Evolutionary conservation across 2,888 invertebrate species (phyloP), one percentile per base, ranked within the genome.

Genomic region (Mimumesa dahlbomi): DNA sequence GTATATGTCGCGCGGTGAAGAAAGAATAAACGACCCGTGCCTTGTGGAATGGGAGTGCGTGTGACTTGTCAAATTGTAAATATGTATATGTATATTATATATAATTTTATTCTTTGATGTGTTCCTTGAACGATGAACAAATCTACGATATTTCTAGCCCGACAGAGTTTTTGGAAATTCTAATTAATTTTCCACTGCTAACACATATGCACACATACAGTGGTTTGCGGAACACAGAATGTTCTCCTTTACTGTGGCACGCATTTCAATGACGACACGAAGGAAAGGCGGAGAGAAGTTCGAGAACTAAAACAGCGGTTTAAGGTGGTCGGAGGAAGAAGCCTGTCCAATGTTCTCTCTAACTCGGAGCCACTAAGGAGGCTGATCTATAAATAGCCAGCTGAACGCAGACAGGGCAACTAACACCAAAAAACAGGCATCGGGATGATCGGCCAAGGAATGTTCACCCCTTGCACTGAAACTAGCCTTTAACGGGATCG

Each of bases 381-480:
- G 72, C 75, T 79, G 61, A 65, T 65, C 76, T 83, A 84, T 84
- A 81, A 84, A 83, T 84, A 84, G 77, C 3, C 63, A 56, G 66
- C 71, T 67, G 64, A 83, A 82, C 77, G 74, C 76, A 78, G 79
- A 79, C 79, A 40, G 77, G 38, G 61, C 68, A 71, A 69, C 75
- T 71, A 79, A 77, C 77, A 82, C 77, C 77, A 81, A 82, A 84
- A 82, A 81, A 80, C 81, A 72, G 76, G 40, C 79, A 79, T 79
- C 73, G 75, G 71, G 69, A 81, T 78, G 75, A 81, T 81, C 75
- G 76, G 81, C 82, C 83, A 70, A 84, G 81, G 84, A 83, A 86
- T 82, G 80, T 81, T 85, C 77, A 82, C 79, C 82, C 82, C 73
- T 71, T 74, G 70, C 63, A 59, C 73, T 57, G 18, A 38, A 66